These are phyloP conservation scores for Lamproptera curius DNA, from an alignment of 2,888 invertebrate genomes.

Conservation along the genomic window DNA sequence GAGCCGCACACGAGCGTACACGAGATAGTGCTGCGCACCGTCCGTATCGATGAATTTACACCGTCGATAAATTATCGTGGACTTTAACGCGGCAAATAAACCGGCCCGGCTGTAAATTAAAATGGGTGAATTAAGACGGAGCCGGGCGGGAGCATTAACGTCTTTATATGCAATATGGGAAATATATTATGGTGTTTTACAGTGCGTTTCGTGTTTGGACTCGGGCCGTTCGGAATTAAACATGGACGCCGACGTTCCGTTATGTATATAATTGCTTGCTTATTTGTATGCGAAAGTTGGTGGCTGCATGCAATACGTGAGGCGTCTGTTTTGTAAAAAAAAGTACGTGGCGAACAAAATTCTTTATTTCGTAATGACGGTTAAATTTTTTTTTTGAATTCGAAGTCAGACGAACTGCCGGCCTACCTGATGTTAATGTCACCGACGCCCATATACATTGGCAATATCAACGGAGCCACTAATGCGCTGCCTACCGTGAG, in stretches of 20 bases:
- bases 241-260: conserved; percentile 5
- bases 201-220: conserved; percentile 3
- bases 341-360: too few relatives aligned
- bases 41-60: conserved; percentile 16
- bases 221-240: conserved; percentile 1
- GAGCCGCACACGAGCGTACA: too few relatives aligned
- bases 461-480: too few relatives aligned
- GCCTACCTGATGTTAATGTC: too few relatives aligned
- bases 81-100: conserved; percentile 11
- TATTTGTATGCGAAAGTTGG: conserved; percentile 13
- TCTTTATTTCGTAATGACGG: too few relatives aligned
- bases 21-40: conserved; percentile 1
- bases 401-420: too few relatives aligned
- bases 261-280: conserved; percentile 2
- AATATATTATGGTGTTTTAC: conserved; percentile 13
- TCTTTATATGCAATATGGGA: conserved; percentile 5
- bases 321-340: too few relatives aligned
- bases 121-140: conserved; percentile 11
- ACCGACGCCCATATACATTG: too few relatives aligned
- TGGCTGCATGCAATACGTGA: neutral
- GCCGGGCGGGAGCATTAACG: conserved; percentile 8
- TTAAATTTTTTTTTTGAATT: too few relatives aligned
- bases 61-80: conserved; percentile 7
- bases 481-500: too few relatives aligned
- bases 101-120: conserved; percentile 14